Evolutionary conservation across 2,888 invertebrate species (phyloP), one percentile per base, ranked within the genome.

Genomic region (Rotaria socialis): DNA sequence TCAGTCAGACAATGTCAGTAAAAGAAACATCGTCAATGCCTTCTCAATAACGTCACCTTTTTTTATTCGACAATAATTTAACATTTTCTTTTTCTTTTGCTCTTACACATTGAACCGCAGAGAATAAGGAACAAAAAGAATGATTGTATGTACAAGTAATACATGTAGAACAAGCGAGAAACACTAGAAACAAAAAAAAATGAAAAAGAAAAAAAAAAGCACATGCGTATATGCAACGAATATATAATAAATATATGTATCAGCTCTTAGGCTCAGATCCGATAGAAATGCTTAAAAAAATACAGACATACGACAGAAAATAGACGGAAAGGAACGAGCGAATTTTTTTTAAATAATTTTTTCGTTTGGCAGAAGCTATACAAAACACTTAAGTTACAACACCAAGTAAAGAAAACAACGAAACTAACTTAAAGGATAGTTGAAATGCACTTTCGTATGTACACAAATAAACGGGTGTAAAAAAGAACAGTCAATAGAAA

Each of bases 211-310:
- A n/a, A n/a, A n/a, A n/a, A n/a, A n/a, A n/a, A n/a, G n/a, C 35
- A 35, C 35, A 35, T 35, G 35, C 11, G 35, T 14, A 27, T 67
- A 67, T 67, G 14, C 35, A 27, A 41, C 4, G 35, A 67, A 67
- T 35, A 67, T 35, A 67, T 35, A 11, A 67, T 67, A 67, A 67
- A 67, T 67, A 41, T 41, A 27, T 35, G 27, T 67, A 67, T 67
- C 67, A 67, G 67, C 35, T 16, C 67, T 14, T 35, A 67, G 67
- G 35, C 67, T 67, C 67, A 67, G 67, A 67, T 67, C 41, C 35
- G 35, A 35, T 67, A 67, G 67, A 67, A 67, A 67, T 67, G 67
- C 35, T 67, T 14, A 67, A 67, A 67, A 67, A 67, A 67, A 67
- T 67, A 67, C 67, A 67, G 35, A 41, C 35, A 67, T 16, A 67